phyloP scores from a whole-genome alignment of 1,140 invertebrate species.

The Andrena cerasifolii region DNA sequence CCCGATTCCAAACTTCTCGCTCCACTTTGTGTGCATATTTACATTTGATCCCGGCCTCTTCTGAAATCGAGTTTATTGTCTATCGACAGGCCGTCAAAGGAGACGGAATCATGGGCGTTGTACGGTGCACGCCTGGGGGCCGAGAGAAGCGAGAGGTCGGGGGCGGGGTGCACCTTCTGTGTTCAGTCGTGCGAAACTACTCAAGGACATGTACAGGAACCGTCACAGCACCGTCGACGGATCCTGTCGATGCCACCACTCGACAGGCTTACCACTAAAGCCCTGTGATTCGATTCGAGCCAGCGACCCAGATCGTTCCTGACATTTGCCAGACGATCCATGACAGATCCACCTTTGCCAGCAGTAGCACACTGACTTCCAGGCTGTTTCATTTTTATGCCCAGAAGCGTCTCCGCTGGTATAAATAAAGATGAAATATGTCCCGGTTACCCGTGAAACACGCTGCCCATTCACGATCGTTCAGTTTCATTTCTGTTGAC shows the following conservation, averaged over 20 bases:
- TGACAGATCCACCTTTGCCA: slow-evolving; percentile 34
- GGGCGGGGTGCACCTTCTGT: slow-evolving; percentile 19
- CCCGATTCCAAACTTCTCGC: slow-evolving; percentile 4
- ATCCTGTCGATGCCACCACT: slow-evolving; percentile 57
- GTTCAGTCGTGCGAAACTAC: slow-evolving; percentile 61
- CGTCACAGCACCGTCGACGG: slow-evolving; percentile 47
- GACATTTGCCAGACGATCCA: slow-evolving; percentile 49
- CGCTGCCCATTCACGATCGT: background rate
- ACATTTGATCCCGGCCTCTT: background rate
- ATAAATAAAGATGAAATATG: slow-evolving; percentile 44
- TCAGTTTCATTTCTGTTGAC: too few relatives aligned
- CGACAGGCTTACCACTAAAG: slow-evolving; percentile 56
- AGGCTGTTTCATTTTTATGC: slow-evolving; percentile 26
- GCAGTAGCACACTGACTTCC: slow-evolving; percentile 18
- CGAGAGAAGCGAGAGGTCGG: background rate
- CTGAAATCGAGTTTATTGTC: slow-evolving; percentile 40
- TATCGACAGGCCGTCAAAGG: slow-evolving; percentile 41
- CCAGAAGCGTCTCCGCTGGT: background rate
- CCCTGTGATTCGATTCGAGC: slow-evolving; percentile 60
- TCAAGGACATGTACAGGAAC: slow-evolving; percentile 60
- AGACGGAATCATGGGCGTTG: slow-evolving; percentile 28
- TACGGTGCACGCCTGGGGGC: slow-evolving; percentile 28
- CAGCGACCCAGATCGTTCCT: slow-evolving; percentile 55
- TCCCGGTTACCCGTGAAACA: background rate
- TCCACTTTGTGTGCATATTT: slow-evolving; percentile 16